These are phyloP conservation scores for Paradoxurus hermaphroditus DNA, from an alignment of 2,113 vertebrate genomes.

Conservation along the genomic window DNA sequence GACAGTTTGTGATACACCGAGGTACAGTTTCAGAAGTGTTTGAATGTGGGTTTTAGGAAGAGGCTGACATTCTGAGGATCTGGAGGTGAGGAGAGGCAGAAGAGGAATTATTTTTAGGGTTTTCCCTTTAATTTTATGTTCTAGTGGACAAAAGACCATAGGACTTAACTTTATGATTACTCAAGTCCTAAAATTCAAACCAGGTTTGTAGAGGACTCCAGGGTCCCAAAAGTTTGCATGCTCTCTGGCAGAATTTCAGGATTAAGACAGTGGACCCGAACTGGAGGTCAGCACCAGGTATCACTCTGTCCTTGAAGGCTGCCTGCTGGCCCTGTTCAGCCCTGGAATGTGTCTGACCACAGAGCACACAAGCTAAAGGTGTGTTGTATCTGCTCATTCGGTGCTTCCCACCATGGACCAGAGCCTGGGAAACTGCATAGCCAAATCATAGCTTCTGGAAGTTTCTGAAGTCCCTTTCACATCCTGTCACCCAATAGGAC, in stretches of 20 bases:
- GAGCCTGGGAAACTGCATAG: not conserved
- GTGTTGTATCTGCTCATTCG: not conserved
- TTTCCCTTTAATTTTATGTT: not conserved
- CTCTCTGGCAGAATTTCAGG: not conserved
- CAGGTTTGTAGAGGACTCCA: not conserved
- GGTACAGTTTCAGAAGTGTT: not conserved
- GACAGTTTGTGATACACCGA: not conserved
- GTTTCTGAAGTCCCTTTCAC: not conserved
- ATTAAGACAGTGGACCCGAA: not conserved
- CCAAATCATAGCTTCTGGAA: not conserved
- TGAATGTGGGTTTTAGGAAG: not conserved
- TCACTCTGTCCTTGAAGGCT: not conserved
- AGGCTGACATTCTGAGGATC: not conserved
- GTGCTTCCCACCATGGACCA: not conserved
- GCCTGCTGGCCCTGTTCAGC: too few relatives aligned
- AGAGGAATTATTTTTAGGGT: not conserved
- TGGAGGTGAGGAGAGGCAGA: not conserved
- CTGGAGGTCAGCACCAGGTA: accelerated
- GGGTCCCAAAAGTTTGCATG: not conserved
- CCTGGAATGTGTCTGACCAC: accelerated
- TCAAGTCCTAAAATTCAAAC: not conserved
- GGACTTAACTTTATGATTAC: not conserved
- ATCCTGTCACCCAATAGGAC: not conserved
- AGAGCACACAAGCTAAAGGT: not conserved
- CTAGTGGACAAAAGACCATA: not conserved